Conservation (phyloP, 2,888 invertebrate species). For the Vesta saturnalis region DNA sequence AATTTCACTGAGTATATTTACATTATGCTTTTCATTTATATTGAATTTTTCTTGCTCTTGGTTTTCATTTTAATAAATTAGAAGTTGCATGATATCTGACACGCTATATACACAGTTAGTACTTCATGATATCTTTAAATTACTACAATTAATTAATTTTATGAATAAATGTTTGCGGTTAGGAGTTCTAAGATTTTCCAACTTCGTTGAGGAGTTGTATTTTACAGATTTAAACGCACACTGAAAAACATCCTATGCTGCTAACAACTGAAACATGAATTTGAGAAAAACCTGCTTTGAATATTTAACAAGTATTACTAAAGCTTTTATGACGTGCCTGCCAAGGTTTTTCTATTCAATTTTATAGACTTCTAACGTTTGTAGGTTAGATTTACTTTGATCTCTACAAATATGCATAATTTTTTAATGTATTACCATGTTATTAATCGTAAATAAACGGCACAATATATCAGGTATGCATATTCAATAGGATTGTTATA, state of each 20-base stretch:
- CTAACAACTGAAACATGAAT: constrained; percentile 9
- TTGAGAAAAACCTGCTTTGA: neutral
- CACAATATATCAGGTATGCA: too few species aligned
- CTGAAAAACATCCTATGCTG: constrained; percentile 2
- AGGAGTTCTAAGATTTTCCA: neutral
- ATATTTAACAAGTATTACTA: constrained; percentile 1
- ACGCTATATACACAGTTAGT: constrained; percentile 1
- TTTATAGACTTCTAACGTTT: neutral
- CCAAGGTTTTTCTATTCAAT: neutral
- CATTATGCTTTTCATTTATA: neutral
- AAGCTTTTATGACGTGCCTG: neutral
- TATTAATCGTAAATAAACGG: too few species aligned
- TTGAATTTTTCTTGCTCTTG: constrained; percentile 1
- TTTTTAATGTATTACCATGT: neutral
- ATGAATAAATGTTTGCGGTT: neutral
- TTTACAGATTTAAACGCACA: constrained; percentile 1
- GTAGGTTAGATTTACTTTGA: neutral
- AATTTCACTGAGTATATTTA: neutral
- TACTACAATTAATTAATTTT: constrained; percentile 1
- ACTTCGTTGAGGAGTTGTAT: neutral
- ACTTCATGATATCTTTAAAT: neutral
- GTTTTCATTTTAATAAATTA: neutral
- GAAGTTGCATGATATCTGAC: constrained; percentile 1
- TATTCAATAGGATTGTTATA: too few species aligned
- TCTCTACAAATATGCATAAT: neutral